phyloP scores from a whole-genome alignment of 2,888 invertebrate genomes.

The Empis livida region DNA sequence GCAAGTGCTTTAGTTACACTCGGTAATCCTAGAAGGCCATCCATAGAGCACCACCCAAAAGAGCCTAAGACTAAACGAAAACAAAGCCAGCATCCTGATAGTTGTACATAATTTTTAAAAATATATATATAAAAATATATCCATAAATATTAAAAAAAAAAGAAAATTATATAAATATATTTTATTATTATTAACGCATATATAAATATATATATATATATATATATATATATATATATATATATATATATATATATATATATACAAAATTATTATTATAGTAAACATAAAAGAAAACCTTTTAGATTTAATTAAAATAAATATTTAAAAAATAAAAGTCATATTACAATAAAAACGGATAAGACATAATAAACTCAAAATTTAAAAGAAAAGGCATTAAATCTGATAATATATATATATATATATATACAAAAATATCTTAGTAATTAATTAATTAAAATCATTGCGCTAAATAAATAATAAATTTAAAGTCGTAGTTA shows the following conservation, averaged over 20 bases:
- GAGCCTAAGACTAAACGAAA: conserved; percentile 37
- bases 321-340: too few relatives aligned
- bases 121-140: neutral
- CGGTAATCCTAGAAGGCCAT: conserved; percentile 64
- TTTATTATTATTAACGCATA: neutral
- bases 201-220: neutral
- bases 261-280: neutral
- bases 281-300: neutral
- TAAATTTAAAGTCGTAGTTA: too few relatives aligned
- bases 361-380: too few relatives aligned
- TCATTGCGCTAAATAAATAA: too few relatives aligned
- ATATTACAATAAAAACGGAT: too few relatives aligned
- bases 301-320: neutral
- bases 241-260: neutral
- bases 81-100: conserved; percentile 58
- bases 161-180: neutral
- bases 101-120: conserved; percentile 33
- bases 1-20: conserved; percentile 82
- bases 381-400: too few relatives aligned
- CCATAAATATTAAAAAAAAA: too few relatives aligned
- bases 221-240: too few relatives aligned
- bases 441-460: too few relatives aligned
- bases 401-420: too few relatives aligned
- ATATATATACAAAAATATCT: too few relatives aligned
- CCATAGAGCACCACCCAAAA: conserved; percentile 45